Evolutionary conservation across 1,140 invertebrate genomes (phyloP).

Genomic region (Oryzaephilus surinamensis): DNA sequence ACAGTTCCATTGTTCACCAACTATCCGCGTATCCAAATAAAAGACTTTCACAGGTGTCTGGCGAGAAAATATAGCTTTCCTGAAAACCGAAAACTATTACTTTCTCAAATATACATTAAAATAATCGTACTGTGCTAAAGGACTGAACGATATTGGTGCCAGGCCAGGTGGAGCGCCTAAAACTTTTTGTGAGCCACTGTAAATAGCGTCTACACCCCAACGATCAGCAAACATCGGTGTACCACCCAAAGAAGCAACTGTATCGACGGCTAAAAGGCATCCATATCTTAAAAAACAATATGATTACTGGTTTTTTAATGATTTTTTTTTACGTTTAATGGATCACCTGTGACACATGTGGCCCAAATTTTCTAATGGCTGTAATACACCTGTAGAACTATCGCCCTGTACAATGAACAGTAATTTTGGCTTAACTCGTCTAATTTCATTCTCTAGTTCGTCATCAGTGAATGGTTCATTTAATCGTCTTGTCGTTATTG

Average conservation of each 20-base stretch:
- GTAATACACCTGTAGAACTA: slow-evolving; percentile 72
- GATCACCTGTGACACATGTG: slow-evolving; percentile 62
- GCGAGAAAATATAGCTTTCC: slow-evolving; percentile 50
- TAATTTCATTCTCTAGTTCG: too few species aligned
- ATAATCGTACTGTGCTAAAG: slow-evolving; percentile 57
- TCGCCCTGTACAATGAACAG: slow-evolving; percentile 79
- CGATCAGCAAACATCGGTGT: slow-evolving; percentile 68
- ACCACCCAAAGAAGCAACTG: slow-evolving; percentile 71
- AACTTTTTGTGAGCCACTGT: slow-evolving; percentile 77
- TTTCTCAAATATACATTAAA: background rate
- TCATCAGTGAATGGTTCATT: too few species aligned
- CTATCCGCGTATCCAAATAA: slow-evolving; percentile 59
- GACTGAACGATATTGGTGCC: slow-evolving; percentile 74
- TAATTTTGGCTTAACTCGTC: slow-evolving; percentile 55
- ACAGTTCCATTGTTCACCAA: slow-evolving; percentile 74
- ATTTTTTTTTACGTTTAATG: too few species aligned
- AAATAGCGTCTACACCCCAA: slow-evolving; percentile 72
- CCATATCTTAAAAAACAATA: too few species aligned
- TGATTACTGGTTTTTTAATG: too few species aligned
- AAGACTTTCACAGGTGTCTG: slow-evolving; percentile 53
- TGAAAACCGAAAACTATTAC: slow-evolving; percentile 37
- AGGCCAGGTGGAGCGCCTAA: slow-evolving; percentile 72
- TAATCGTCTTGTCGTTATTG: too few species aligned
- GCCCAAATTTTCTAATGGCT: slow-evolving; percentile 66
- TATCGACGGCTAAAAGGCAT: slow-evolving; percentile 68